These are phyloP conservation scores for Esox masquinongy DNA, from an alignment of 2,797 vertebrate genomes.

Conservation along the genomic window DNA sequence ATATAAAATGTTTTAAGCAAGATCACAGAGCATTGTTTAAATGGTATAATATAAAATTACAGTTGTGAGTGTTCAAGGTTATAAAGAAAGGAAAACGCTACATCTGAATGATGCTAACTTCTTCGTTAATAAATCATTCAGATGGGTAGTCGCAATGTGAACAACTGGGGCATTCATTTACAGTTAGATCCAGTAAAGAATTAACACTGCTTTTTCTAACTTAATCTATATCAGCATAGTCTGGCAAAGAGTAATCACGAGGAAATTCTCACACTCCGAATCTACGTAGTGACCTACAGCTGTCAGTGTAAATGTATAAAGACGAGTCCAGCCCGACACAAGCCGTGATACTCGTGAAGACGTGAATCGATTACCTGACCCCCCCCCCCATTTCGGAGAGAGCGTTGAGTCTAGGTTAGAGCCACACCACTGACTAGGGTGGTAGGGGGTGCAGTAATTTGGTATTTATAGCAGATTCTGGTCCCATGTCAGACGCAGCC, in stretches of 20 bases:
- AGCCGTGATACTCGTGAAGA: not conserved
- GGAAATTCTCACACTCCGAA: not conserved
- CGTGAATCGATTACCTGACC: slow-evolving; percentile 2
- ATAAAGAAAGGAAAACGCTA: not conserved
- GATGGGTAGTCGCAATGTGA: not conserved
- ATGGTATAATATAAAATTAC: not conserved
- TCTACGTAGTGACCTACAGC: not conserved
- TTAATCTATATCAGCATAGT: not conserved
- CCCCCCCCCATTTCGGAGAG: not conserved
- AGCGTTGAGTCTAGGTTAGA: not conserved
- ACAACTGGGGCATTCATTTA: not conserved
- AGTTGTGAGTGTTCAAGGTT: not conserved
- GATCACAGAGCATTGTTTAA: not conserved
- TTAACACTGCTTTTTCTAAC: not conserved
- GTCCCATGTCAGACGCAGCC: not conserved
- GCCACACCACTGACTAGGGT: not conserved
- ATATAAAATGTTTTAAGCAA: not conserved
- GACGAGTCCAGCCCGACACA: not conserved
- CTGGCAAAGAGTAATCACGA: not conserved
- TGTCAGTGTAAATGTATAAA: not conserved
- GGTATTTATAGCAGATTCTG: not conserved
- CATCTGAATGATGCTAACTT: not conserved
- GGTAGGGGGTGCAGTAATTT: not conserved
- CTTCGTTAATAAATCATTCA: not conserved
- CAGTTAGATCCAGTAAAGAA: not conserved